Evolutionary conservation across 2,797 vertebrate species (phyloP), one percentile per base, ranked within the genome.

Genomic region (Coranthus polyacanthus): DNA sequence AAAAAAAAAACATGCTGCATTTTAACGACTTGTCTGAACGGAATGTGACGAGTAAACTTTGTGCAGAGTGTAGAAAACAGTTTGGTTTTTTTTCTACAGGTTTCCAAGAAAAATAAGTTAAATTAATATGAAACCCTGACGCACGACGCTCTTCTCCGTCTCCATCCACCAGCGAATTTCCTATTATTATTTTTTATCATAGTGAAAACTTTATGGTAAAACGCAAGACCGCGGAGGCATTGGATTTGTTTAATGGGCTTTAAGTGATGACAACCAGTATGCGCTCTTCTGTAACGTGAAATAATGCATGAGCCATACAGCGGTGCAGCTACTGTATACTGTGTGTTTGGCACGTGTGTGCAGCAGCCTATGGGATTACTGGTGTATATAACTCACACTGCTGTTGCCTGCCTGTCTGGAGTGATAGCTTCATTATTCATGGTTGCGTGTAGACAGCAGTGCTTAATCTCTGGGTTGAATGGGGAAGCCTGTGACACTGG

Each of bases 371-470:
- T 81, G 76, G 71, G 82, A 86, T 89, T 82, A 73, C 62, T 64
- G 80, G 83, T 85, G 63, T 89, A 46, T 77, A 81, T 88, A 87
- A 83, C 86, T 85, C 84, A 81, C 63, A 68, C 79, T 73, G 88
- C 88, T 79, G 77, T 81, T 88, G 88, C 83, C 88, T 90, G 89
- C 87, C 83, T 88, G 88, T 92, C 88, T 89, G 62, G 57, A 85
- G 85, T 84, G 89, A 93, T 92, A 88, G 88, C 89, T 93, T 90
- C 90, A 93, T 94, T 94, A 92, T 93, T 93, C 88, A 93, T 92
- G 92, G 78, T 92, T 89, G 92, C 88, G 89, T 94, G 92, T 93
- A 92, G 92, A 93, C 92, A 86, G 91, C 77, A 72, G 89, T 74
- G 84, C 86, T 92, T 94, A 93, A 93, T 92, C 92, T 93, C 88